phyloP scores from a whole-genome alignment of 2,113 vertebrate genomes.

The Ceyx margarethae region DNA sequence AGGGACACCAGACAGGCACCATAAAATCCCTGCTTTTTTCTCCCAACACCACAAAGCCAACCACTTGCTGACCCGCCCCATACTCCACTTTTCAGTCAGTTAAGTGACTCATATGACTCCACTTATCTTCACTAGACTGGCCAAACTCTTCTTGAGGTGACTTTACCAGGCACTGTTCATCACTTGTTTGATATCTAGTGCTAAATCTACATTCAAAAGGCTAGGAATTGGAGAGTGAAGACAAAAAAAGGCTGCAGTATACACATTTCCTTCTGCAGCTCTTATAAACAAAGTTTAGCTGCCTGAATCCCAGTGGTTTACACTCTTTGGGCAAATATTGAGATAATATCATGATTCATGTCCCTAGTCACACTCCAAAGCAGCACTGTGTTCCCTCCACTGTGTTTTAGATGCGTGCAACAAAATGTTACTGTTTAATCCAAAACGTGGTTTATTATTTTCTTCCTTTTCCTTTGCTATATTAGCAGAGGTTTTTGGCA shows the following conservation, averaged over 20 bases:
- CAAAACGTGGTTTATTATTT: conserved; percentile 23
- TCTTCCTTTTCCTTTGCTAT: not conserved
- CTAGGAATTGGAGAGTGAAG: not conserved
- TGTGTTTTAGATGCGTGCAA: conserved; percentile 6
- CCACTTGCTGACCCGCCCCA: not conserved
- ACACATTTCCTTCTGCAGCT: not conserved
- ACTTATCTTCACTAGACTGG: not conserved
- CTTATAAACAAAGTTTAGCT: not conserved
- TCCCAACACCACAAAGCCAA: not conserved
- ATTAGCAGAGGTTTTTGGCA: conserved; percentile 13
- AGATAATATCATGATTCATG: conserved; percentile 15
- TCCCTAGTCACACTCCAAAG: conserved; percentile 8
- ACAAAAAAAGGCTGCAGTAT: not conserved
- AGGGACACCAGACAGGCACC: not conserved
- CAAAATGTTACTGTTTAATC: conserved; percentile 52
- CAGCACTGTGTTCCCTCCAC: conserved; percentile 17
- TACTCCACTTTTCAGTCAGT: not conserved
- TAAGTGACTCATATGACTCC: rapidly evolving
- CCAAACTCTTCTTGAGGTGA: not conserved
- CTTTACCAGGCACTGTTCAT: not conserved
- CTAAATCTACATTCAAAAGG: not conserved
- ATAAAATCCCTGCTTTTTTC: not conserved
- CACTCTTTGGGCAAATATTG: conserved; percentile 47
- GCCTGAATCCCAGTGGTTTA: conserved; percentile 9
- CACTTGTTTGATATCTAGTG: not conserved